Evolutionary conservation across 2,113 vertebrate genomes (phyloP), one percentile per base, ranked within the genome.

Genomic region (Cranoglanis bouderius): DNA sequence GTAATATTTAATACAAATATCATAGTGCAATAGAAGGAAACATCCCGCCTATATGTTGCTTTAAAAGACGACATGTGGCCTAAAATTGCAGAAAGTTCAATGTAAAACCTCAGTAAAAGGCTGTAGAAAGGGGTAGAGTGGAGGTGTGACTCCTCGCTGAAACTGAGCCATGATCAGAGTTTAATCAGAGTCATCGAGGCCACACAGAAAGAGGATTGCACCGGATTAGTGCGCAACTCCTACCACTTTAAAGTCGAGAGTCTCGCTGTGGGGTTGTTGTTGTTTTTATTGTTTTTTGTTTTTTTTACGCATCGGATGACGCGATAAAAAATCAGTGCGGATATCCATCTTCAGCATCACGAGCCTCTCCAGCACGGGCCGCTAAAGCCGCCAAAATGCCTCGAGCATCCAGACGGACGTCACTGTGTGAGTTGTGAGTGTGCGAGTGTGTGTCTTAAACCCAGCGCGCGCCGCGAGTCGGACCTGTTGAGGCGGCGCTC

Each of bases 191-290:
- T 93, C 94, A 91, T 67, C 85, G 57, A 89, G 90, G 91, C 91
- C 93, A 91, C 90, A 92, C 92, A 91, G 59, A 67, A 90, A 87
- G 90, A 89, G 94, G 94, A 95, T 95, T 95, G 94, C 91, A 82
- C 89, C 85, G 95, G 95, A 95, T 96, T 95, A 96, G 92, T 91
- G 59, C 80, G 85, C 88, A 92, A 91, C 94, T 95, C 94, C 94
- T 95, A 90, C 93, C 87, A 86, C 77, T 67, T 87, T 89, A 87
- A 86, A 92, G 93, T 40, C 90, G 40, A 86, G 85, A 87, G 46
- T 9, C 26, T 32, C n/a, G 14, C 53, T 7, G 12, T 77, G 53
- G 21, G 21, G 32, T 38, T 57, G 49, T 16, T n/a, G n/a, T n/a
- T n/a, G n/a, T n/a, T n/a, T n/a, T n/a, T n/a, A n/a, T n/a, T n/a